Evolutionary conservation across 2,888 invertebrate species (phyloP), one percentile per base, ranked within the genome.

Genomic region (Micropterix aruncella): DNA sequence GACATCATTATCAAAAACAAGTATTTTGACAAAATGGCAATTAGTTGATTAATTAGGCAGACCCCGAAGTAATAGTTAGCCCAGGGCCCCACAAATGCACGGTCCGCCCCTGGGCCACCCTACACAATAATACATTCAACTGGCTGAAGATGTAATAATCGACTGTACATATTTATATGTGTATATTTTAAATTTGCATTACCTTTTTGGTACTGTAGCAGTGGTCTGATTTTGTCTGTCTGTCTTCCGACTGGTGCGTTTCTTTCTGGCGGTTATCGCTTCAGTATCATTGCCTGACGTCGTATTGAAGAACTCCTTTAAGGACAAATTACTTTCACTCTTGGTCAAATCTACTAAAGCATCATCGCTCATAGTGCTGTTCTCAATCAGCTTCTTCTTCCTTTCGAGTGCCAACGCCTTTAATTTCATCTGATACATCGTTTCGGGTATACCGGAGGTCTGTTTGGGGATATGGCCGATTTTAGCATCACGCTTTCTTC

Each of bases 181-280:
- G n/a, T n/a, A n/a, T n/a, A n/a, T n/a, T n/a, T n/a, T n/a, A n/a
- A n/a, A n/a, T n/a, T n/a, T n/a, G n/a, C n/a, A n/a, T n/a, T 57
- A 71, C 71, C 67, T 68, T 59, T 71, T 71, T 7, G 71, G 71
- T 39, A 70, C 59, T 18, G 67, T 61, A 2, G 67, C 69, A 19
- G 70, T 71, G 2, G 71, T 71, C 55, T 71, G 70, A 51, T 71
- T 71, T 2, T 70, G 51, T 50, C 69, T 60, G 50, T 71, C 71
- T 9, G 70, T 68, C 54, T 71, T 71, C 46, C 71, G 64, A 51
- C 70, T 71, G 0, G 71, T 71, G 45, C 70, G 64, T 52, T 71
- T 71, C 36, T 70, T 67, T 39, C 69, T 61, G 52, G 27, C 27
- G 5, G 12, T 12, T 27, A 27, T 5, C 27, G 12, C 12, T 7